phyloP scores from a whole-genome alignment of 2,797 vertebrate genomes.

The Periophthalmus magnuspinnatus region DNA sequence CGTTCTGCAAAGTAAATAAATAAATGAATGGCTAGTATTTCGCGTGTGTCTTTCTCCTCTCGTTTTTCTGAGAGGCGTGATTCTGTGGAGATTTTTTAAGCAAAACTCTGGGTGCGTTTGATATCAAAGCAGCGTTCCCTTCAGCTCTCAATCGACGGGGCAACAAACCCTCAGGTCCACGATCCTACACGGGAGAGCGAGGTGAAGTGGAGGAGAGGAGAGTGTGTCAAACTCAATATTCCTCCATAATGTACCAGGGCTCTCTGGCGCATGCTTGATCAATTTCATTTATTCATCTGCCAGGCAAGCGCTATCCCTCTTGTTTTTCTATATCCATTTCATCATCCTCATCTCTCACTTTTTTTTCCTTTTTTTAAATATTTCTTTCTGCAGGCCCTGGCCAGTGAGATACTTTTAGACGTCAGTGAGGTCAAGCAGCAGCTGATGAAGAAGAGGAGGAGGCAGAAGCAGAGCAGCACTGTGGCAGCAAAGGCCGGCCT shows the following conservation, averaged over 20 bases:
- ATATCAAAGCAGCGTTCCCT: slow-evolving; percentile 73
- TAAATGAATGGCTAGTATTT: slow-evolving; percentile 77
- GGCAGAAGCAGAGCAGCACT: slow-evolving; percentile 74
- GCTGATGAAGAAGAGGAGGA: slow-evolving; percentile 77
- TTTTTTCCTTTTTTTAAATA: slow-evolving; percentile 41
- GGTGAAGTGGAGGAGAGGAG: slow-evolving; percentile 72
- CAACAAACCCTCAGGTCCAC: slow-evolving; percentile 70
- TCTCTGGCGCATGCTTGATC: slow-evolving; percentile 76
- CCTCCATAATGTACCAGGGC: slow-evolving; percentile 76
- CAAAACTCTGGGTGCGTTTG: slow-evolving; percentile 68
- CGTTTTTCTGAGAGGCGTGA: slow-evolving; percentile 48
- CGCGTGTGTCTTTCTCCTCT: slow-evolving; percentile 59
- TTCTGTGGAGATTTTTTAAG: slow-evolving; percentile 74
- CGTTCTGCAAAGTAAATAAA: slow-evolving; percentile 75
- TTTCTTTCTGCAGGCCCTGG: slow-evolving; percentile 78
- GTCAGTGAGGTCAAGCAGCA: slow-evolving; percentile 78
- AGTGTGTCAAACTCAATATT: slow-evolving; percentile 79
- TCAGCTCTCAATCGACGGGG: slow-evolving; percentile 73
- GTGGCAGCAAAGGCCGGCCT: slow-evolving; percentile 62
- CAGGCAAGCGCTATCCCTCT: slow-evolving; percentile 67
- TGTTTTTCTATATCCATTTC: slow-evolving; percentile 69
- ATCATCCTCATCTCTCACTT: slow-evolving; percentile 61
- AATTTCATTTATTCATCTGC: slow-evolving; percentile 78
- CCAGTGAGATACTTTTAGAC: slow-evolving; percentile 82
- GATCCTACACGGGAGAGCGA: slow-evolving; percentile 68